Percentiles rank a stretch among this genome's conserved stretches.
phyloP scores from a whole-genome alignment of 2,888 invertebrate genomes.

The Agrochola circellaris region DNA sequence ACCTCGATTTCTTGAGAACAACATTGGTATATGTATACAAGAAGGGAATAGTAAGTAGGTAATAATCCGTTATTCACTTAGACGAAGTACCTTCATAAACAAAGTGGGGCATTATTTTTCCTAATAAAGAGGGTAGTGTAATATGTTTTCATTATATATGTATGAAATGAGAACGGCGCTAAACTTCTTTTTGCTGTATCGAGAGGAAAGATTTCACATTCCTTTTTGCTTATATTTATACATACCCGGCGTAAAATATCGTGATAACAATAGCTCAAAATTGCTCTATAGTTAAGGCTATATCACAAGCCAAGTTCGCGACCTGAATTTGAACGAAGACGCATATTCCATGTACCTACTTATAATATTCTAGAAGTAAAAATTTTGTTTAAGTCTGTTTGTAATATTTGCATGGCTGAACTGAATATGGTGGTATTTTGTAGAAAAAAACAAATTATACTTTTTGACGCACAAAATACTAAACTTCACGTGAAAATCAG shows the following conservation, averaged over 20 bases:
- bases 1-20: conserved; percentile 65
- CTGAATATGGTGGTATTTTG: neutral
- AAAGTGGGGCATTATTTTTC: conserved; percentile 68
- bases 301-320: conserved; percentile 17
- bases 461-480: neutral
- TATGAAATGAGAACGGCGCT: conserved; percentile 42
- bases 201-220: conserved; percentile 35
- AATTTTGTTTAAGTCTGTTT: neutral
- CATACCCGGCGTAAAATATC: conserved; percentile 18
- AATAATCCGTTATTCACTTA: conserved; percentile 75
- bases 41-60: conserved; percentile 74
- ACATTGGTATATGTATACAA: conserved; percentile 63
- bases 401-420: neutral
- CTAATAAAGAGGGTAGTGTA: conserved; percentile 56
- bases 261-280: conserved; percentile 21
- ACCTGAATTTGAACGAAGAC: conserved; percentile 2
- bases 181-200: conserved; percentile 29
- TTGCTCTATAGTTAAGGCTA: neutral
- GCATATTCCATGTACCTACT: neutral
- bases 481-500: neutral
- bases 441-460: neutral
- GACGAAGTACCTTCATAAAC: conserved; percentile 69
- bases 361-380: neutral
- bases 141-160: conserved; percentile 49
- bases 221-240: conserved; percentile 24